phyloP scores from a whole-genome alignment of 1,140 invertebrate species.

The Eueides isabella region DNA sequence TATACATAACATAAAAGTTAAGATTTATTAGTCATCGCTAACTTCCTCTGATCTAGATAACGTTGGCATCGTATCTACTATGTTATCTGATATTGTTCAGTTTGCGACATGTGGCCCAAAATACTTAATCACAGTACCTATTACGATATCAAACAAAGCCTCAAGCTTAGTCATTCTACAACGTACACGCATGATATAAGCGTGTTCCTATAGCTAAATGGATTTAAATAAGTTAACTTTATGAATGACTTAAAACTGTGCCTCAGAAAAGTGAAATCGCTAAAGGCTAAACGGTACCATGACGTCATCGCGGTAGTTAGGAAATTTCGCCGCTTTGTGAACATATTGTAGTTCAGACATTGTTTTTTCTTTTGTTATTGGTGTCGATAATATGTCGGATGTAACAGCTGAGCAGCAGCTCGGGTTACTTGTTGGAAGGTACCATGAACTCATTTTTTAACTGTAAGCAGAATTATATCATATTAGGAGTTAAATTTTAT shows the following conservation, averaged over 20 bases:
- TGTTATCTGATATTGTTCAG: constrained; percentile 49
- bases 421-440: constrained; percentile 46
- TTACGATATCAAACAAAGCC: constrained; percentile 58
- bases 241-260: constrained; percentile 23
- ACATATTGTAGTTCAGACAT: constrained; percentile 32
- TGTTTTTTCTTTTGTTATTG: constrained; percentile 40
- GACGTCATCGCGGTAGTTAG: constrained; percentile 41
- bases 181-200: not conserved
- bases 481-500: not conserved
- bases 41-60: constrained; percentile 47
- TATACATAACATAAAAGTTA: constrained; percentile 3
- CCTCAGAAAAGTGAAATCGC: constrained; percentile 45
- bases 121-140: constrained; percentile 52
- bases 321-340: constrained; percentile 36
- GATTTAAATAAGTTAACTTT: constrained; percentile 5
- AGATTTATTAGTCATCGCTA: constrained; percentile 10
- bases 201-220: not conserved
- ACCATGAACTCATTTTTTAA: constrained; percentile 15
- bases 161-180: constrained; percentile 55
- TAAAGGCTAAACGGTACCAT: constrained; percentile 30
- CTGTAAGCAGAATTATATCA: not conserved
- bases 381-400: constrained; percentile 43
- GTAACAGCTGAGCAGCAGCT: constrained; percentile 45
- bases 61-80: constrained; percentile 40
- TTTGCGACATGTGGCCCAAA: constrained; percentile 74